Evolutionary conservation across 2,888 invertebrate species (phyloP).

Genomic region (Plebejus melissa): DNA sequence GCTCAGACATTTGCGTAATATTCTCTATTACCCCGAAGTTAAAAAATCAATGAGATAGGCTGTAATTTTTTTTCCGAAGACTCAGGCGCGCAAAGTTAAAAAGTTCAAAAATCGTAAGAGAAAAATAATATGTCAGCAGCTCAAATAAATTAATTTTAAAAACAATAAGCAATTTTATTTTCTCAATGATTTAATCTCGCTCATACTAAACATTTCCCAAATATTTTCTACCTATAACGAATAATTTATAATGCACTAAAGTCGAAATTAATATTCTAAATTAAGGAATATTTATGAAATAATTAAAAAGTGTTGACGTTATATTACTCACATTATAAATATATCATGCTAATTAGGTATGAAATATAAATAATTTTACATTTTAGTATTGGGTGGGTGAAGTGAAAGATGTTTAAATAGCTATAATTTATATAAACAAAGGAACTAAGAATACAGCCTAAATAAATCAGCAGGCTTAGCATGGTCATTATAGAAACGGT

Average conservation of each 20-base stretch:
- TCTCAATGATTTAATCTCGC: neutral
- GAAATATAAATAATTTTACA: neutral
- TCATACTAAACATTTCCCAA: neutral
- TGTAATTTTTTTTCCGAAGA: no score
- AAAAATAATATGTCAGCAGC: neutral
- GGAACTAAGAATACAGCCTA: neutral
- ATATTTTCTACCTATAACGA: neutral
- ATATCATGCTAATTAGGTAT: slow-evolving; percentile 3
- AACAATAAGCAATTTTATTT: neutral
- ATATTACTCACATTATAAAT: neutral
- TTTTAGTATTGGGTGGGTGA: slow-evolving; percentile 1
- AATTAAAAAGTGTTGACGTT: slow-evolving; percentile 24
- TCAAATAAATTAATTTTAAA: neutral
- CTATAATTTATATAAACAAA: neutral
- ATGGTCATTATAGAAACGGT: no score
- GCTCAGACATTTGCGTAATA: no score
- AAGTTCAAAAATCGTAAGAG: neutral
- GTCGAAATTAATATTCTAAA: neutral
- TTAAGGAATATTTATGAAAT: slow-evolving; percentile 20
- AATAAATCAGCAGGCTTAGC: no score
- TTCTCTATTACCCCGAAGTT: no score
- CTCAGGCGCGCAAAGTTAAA: no score
- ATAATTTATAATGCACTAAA: neutral
- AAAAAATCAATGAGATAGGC: no score
- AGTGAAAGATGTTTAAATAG: neutral